Evolutionary conservation across 2,797 vertebrate species (phyloP).

Genomic region (Mycteria americana): DNA sequence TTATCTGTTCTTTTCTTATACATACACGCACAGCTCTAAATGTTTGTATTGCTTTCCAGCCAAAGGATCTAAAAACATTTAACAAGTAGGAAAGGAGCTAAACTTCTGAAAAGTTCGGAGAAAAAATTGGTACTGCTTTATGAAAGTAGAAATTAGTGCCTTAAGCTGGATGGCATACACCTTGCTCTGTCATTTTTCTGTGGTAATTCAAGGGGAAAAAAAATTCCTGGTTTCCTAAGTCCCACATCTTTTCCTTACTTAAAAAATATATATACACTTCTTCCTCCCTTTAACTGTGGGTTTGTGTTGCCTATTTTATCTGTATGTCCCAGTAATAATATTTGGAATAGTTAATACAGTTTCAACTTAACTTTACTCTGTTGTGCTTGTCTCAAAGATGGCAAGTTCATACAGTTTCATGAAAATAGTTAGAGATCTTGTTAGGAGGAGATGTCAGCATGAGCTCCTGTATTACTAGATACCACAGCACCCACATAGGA

Average conservation of each 20-base stretch:
- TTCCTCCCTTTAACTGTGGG: neutral
- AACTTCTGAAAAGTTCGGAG: neutral
- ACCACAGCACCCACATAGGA: neutral
- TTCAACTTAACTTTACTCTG: neutral
- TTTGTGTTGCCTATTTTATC: neutral
- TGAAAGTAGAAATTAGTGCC: neutral
- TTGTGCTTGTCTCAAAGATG: neutral
- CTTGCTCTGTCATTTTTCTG: neutral
- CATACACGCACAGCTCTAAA: neutral
- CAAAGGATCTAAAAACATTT: neutral
- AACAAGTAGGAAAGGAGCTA: neutral
- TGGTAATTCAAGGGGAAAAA: neutral
- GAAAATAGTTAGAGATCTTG: neutral
- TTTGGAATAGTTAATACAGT: neutral
- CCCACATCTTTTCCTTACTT: neutral
- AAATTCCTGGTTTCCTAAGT: neutral
- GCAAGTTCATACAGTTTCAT: neutral
- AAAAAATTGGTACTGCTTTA: neutral
- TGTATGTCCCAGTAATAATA: neutral
- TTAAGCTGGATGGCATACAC: neutral
- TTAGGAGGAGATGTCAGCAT: neutral
- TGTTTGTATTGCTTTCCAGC: neutral
- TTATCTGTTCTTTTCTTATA: neutral
- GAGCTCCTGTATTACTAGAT: neutral
- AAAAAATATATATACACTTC: rapidly evolving